These are phyloP conservation scores for Carcharodon carcharias DNA, from an alignment of 2,797 vertebrate species.

Conservation along the genomic window DNA sequence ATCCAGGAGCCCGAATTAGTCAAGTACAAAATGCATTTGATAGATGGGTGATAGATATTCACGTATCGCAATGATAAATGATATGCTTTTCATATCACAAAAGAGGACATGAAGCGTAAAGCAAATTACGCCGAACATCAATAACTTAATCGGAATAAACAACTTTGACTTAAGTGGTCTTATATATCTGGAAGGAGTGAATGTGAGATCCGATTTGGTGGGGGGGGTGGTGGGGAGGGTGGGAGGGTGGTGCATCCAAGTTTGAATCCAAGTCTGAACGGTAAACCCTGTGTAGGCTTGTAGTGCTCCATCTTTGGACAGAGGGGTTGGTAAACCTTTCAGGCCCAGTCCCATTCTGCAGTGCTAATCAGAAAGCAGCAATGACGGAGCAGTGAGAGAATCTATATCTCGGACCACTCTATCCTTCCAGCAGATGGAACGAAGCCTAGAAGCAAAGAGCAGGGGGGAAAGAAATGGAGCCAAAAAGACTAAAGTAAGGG, in stretches of 20 bases:
- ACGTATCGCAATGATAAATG: neutral
- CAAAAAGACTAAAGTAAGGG: neutral
- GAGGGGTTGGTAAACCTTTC: neutral
- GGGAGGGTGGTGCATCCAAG: neutral
- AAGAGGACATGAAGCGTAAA: neutral
- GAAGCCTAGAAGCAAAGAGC: neutral
- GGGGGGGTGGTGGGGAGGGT: too few relatives aligned
- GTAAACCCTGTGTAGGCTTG: neutral
- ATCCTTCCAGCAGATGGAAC: neutral
- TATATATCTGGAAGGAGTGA: neutral
- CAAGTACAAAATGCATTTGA: neutral
- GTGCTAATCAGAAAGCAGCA: conserved; percentile 7
- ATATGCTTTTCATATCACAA: neutral
- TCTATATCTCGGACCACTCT: neutral
- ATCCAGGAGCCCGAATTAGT: neutral
- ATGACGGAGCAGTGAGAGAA: neutral
- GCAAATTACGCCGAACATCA: neutral
- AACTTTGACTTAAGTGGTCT: conserved; percentile 2
- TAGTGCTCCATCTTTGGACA: neutral
- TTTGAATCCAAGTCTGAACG: neutral
- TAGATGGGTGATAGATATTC: neutral
- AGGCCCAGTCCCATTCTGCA: conserved; percentile 24
- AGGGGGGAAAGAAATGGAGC: neutral
- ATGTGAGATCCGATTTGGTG: neutral
- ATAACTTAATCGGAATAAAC: neutral